phyloP scores from a whole-genome alignment of 1,140 invertebrate species.

The Camponotus vicinus region DNA sequence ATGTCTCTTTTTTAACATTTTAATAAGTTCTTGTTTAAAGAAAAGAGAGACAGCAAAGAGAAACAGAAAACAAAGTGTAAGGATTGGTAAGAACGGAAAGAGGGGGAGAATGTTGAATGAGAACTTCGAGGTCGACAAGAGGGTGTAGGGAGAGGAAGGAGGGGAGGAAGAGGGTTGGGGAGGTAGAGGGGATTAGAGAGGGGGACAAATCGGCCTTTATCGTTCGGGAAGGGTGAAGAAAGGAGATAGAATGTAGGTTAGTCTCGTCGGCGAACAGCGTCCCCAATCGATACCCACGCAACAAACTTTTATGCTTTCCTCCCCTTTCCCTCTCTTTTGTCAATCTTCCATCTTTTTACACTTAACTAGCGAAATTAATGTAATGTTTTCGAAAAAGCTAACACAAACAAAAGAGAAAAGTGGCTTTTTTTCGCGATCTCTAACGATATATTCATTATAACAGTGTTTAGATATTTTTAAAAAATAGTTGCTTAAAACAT shows the following conservation, averaged over 20 bases:
- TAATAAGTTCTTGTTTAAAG: neutral
- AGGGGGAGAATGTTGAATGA: constrained; percentile 80
- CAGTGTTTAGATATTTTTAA: too few species aligned
- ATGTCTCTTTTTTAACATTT: neutral
- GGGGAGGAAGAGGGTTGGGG: too few species aligned
- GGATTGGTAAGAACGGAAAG: constrained; percentile 49
- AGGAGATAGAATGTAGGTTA: constrained; percentile 81
- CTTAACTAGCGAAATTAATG: neutral
- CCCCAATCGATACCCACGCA: constrained; percentile 84
- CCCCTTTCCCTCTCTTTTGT: neutral
- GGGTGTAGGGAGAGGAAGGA: constrained; percentile 28
- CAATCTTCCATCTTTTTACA: constrained; percentile 2
- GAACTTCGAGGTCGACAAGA: constrained; percentile 72
- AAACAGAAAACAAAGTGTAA: neutral
- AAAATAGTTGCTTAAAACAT: too few species aligned
- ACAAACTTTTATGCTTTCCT: constrained; percentile 60
- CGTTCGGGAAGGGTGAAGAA: constrained; percentile 66
- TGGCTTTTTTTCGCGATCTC: neutral
- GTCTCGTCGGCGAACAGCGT: constrained; percentile 82
- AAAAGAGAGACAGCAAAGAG: neutral
- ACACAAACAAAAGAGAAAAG: neutral
- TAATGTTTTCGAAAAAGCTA: neutral
- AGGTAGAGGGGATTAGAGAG: neutral
- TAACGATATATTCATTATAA: neutral
- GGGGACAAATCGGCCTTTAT: constrained; percentile 48